phyloP scores from a whole-genome alignment of 2,888 invertebrate genomes.

The Archips crataeganus region DNA sequence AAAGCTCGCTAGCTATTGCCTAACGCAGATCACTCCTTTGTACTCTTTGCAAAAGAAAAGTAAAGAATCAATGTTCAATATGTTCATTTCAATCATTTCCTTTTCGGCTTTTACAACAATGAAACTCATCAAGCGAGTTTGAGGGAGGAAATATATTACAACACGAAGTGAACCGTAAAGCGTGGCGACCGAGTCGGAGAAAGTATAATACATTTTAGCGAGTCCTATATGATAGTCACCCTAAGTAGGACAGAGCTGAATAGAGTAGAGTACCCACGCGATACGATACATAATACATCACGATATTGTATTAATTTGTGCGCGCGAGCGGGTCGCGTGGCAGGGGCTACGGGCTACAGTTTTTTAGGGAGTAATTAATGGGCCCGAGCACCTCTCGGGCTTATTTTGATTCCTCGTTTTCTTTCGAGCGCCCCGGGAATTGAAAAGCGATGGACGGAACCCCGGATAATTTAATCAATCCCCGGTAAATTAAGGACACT shows the following conservation, averaged over 20 bases:
- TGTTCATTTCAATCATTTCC: constrained; percentile 19
- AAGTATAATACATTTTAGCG: constrained; percentile 9
- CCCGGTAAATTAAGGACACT: constrained; percentile 50
- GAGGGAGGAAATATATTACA: constrained; percentile 8
- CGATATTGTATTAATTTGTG: constrained; percentile 55
- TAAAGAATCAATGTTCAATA: constrained; percentile 14
- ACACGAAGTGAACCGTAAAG: constrained; percentile 8
- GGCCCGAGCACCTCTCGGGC: constrained; percentile 52
- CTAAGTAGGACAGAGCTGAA: constrained; percentile 48
- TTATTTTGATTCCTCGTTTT: constrained; percentile 61
- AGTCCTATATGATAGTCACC: constrained; percentile 52
- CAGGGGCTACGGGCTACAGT: constrained; percentile 47
- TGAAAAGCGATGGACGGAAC: constrained; percentile 48
- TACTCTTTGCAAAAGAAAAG: background rate
- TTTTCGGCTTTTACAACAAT: constrained; percentile 18
- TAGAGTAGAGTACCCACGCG: constrained; percentile 51
- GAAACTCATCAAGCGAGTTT: constrained; percentile 16
- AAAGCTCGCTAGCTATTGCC: background rate
- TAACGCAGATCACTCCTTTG: constrained; percentile 6
- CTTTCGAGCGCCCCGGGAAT: constrained; percentile 47
- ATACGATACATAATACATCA: constrained; percentile 57
- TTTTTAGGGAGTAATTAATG: constrained; percentile 63
- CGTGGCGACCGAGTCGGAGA: constrained; percentile 2
- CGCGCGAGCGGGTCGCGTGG: constrained; percentile 39
- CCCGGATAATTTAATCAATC: constrained; percentile 57